phyloP scores from a whole-genome alignment of 2,888 invertebrate species.

The Anaspis maculata region DNA sequence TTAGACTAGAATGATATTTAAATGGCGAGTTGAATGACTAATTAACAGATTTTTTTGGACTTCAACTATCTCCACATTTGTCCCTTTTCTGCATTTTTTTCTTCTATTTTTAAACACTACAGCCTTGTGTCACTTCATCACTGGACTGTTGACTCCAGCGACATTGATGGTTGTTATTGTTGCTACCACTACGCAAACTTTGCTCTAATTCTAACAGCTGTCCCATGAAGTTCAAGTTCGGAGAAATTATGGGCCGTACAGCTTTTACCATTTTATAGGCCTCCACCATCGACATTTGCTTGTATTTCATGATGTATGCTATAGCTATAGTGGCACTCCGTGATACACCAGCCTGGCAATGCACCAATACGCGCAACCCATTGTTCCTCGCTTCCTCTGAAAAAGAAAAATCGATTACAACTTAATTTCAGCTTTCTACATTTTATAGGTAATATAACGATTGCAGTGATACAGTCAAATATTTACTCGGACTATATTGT shows the following conservation, averaged over 20 bases:
- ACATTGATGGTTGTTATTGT: conserved; percentile 41
- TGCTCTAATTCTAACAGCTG: conserved; percentile 81
- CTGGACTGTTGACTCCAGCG: conserved; percentile 47
- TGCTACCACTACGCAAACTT: conserved; percentile 45
- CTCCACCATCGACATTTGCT: conserved; percentile 72
- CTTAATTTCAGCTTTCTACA: background rate
- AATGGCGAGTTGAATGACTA: conserved; percentile 32
- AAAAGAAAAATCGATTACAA: conserved; percentile 34
- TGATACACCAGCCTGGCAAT: conserved; percentile 93
- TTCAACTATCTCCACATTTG: conserved; percentile 3
- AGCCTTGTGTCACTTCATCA: conserved; percentile 48
- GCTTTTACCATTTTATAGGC: conserved; percentile 82
- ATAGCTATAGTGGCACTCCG: conserved; percentile 92
- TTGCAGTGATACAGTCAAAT: no score
- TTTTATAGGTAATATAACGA: no score
- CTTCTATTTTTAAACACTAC: conserved; percentile 43
- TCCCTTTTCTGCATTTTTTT: conserved; percentile 1
- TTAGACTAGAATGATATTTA: conserved; percentile 35
- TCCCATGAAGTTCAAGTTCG: conserved; percentile 90
- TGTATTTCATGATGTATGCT: conserved; percentile 88
- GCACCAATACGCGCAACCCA: conserved; percentile 72
- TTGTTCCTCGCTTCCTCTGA: conserved; percentile 64
- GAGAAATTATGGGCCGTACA: conserved; percentile 83
- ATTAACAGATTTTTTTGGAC: conserved; percentile 8
- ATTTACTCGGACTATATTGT: no score